Evolutionary conservation across 2,113 vertebrate genomes (phyloP), one percentile per base, ranked within the genome.

Genomic region (Isurus oxyrinchus): DNA sequence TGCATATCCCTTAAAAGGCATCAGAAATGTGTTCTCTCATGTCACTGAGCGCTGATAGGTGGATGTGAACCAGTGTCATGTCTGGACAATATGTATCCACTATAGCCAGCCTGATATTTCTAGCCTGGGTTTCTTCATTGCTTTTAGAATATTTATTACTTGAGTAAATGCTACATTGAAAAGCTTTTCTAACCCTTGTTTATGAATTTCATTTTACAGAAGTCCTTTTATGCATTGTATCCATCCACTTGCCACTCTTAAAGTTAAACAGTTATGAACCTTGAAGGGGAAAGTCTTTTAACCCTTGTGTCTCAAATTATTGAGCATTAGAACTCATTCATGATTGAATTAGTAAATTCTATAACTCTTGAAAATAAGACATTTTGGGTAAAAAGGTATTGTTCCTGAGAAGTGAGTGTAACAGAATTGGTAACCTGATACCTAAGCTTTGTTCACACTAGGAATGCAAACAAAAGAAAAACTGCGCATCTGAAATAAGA

Each of bases 51-150:
- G 63, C 10, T 63, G 57, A 63, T 40, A 19, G 14, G 16, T 93
- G 90, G 90, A 93, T 93, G 90, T 93, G 90, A 93, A 63, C 59
- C 59, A 63, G 4, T 91, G 31, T 35, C 55, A 91, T 25, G 88
- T 35, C 59, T 93, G 57, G 49, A 93, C 57, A 63, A n/a, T 1
- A 2, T 93, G 31, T 93, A 61, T 21, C 35, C 90, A 93, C 13
- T 1, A 59, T 63, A 19, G 35, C 57, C 5, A 93, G 90, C 35
- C n/a, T 21, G 90, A 63, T 93, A 93, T 93, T 93, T 93, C 5
- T 21, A 40, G 57, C 21, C 35, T 6, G 35, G 35, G 14, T 93
- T 63, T 59, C 57, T 61, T 14, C 21, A 0, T 63, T 61, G 35
- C 5, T 57, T 31, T 14, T 14, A 93, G 21, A n/a, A 61, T 59